phyloP scores from a whole-genome alignment of 1,140 invertebrate genomes.

The Delia radicum region DNA sequence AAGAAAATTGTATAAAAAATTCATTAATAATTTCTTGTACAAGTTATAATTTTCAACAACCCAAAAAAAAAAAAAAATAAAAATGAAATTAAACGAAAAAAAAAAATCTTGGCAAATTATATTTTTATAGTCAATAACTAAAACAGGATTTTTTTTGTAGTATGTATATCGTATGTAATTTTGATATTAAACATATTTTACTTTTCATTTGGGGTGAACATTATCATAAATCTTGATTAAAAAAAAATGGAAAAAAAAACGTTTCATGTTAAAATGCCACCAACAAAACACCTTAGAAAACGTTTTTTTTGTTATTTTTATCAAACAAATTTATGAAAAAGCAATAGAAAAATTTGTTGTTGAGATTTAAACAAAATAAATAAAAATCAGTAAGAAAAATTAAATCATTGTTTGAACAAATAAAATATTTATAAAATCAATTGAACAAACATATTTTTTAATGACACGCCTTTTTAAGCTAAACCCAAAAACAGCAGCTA shows the following conservation, averaged over 20 bases:
- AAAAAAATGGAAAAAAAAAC: neutral
- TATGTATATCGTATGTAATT: too few relatives aligned
- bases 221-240: constrained; percentile 23
- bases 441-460: constrained; percentile 15
- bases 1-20: constrained; percentile 19
- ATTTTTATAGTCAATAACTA: neutral
- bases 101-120: constrained; percentile 13
- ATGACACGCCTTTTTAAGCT: constrained; percentile 16
- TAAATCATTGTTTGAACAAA: constrained; percentile 24
- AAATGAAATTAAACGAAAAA: too few relatives aligned
- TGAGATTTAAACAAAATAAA: constrained; percentile 1
- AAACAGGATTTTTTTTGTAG: constrained; percentile 1
- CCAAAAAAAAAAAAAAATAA: too few relatives aligned
- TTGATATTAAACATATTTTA: neutral
- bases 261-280: constrained; percentile 17
- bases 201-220: constrained; percentile 9
- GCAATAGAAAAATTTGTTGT: constrained; percentile 20
- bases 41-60: constrained; percentile 1
- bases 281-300: constrained; percentile 6
- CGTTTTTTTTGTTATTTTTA: neutral
- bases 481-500: neutral
- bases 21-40: constrained; percentile 19
- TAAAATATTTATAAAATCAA: constrained; percentile 17
- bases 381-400: neutral
- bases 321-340: constrained; percentile 13